These are phyloP conservation scores for Pseudopodoces humilis DNA, from an alignment of 2,113 vertebrate species.

Conservation along the genomic window DNA sequence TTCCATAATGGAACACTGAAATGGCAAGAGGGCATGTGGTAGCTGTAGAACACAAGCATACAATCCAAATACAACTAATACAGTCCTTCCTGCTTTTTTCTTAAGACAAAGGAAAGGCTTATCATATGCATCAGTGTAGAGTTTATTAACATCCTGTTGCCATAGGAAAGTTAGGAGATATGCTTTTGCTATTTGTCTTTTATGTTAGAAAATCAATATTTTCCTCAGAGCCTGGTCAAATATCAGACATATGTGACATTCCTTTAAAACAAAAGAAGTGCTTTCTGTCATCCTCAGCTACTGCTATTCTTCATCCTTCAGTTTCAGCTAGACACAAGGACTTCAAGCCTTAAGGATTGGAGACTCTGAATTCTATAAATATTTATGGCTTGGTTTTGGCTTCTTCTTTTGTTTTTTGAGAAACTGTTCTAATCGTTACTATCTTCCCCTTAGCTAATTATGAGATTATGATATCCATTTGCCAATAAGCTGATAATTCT, in stretches of 20 bases:
- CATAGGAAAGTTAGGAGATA: not conserved
- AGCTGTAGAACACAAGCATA: slow-evolving; percentile 64
- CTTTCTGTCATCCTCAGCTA: not conserved
- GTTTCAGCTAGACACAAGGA: not conserved
- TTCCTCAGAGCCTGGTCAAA: not conserved
- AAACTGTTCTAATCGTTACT: not conserved
- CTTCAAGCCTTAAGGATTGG: not conserved
- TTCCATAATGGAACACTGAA: slow-evolving; percentile 85
- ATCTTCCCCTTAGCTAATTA: not conserved
- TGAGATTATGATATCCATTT: not conserved
- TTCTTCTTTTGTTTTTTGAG: not conserved
- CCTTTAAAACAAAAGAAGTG: not conserved
- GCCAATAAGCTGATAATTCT: not conserved
- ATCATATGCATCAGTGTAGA: not conserved
- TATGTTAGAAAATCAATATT: not conserved
- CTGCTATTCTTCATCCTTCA: not conserved
- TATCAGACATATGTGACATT: not conserved
- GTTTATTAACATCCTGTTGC: not conserved
- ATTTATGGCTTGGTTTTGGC: not conserved
- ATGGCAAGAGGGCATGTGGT: slow-evolving; percentile 84
- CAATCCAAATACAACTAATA: not conserved
- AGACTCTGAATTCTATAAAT: not conserved
- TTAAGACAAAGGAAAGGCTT: not conserved
- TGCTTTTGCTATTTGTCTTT: not conserved
- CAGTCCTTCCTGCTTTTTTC: not conserved